Evolutionary conservation across 2,888 invertebrate genomes (phyloP).

Genomic region (Arctia plantaginis): DNA sequence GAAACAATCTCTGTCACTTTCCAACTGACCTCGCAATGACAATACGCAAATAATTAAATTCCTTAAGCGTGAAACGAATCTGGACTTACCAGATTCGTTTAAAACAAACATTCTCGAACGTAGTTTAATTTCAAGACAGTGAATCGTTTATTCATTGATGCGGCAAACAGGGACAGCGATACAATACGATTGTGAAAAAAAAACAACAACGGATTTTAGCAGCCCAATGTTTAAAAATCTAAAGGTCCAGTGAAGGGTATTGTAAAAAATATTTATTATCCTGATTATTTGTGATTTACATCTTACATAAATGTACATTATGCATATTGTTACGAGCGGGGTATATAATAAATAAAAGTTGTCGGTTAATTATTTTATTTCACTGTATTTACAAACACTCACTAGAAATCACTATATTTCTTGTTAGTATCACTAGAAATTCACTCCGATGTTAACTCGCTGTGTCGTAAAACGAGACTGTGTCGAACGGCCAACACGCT

Average conservation of each 20-base stretch:
- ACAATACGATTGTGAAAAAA: constrained; percentile 47
- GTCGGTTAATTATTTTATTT: too few species aligned
- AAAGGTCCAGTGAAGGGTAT: neutral
- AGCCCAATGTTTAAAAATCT: neutral
- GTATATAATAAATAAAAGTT: too few species aligned
- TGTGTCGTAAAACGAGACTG: too few species aligned
- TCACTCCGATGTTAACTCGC: too few species aligned
- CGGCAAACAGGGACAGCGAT: constrained; percentile 56
- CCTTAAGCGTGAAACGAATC: constrained; percentile 52
- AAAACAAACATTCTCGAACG: constrained; percentile 55
- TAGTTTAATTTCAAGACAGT: constrained; percentile 58
- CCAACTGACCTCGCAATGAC: constrained; percentile 12
- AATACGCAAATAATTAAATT: constrained; percentile 6
- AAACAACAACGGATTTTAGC: constrained; percentile 27
- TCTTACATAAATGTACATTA: too few species aligned
- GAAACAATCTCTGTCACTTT: constrained; percentile 9
- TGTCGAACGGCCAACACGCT: too few species aligned
- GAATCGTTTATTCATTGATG: constrained; percentile 58
- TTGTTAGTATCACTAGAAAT: too few species aligned
- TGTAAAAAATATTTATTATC: neutral
- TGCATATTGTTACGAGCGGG: too few species aligned
- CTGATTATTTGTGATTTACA: too few species aligned
- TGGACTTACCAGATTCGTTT: constrained; percentile 51
- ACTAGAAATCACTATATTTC: too few species aligned
- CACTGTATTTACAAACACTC: too few species aligned